These are phyloP conservation scores for Corythornis leucogaster DNA, from an alignment of 2,797 vertebrate genomes.

Conservation along the genomic window DNA sequence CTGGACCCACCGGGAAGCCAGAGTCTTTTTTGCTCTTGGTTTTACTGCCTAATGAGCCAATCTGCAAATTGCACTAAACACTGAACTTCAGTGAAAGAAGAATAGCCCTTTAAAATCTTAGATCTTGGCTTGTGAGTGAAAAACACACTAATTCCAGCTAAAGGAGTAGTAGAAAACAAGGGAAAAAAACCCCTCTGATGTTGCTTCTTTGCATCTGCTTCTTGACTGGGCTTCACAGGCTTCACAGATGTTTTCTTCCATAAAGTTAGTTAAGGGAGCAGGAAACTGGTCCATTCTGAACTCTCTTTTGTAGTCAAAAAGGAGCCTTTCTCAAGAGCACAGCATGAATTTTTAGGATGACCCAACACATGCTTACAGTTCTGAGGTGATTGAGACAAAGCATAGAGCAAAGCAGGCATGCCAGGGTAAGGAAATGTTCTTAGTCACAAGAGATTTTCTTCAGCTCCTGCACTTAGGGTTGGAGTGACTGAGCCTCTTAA, in stretches of 20 bases:
- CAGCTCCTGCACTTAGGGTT: not conserved
- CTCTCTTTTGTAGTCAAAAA: not conserved
- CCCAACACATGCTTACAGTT: not conserved
- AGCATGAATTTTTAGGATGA: not conserved
- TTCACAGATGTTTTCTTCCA: not conserved
- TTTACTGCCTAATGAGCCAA: not conserved
- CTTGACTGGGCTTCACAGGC: not conserved
- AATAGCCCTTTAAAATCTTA: not conserved
- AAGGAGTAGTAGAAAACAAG: not conserved
- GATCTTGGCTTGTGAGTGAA: not conserved
- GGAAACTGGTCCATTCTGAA: not conserved
- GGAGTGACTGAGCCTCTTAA: not conserved
- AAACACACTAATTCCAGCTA: not conserved
- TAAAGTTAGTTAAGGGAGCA: not conserved
- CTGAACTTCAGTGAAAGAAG: not conserved
- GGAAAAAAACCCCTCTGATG: rapidly evolving
- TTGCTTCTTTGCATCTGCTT: not conserved
- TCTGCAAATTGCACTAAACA: not conserved
- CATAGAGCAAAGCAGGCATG: not conserved
- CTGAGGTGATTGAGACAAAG: not conserved
- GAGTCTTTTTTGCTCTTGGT: not conserved
- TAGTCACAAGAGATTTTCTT: not conserved
- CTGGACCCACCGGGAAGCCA: not conserved
- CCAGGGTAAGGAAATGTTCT: rapidly evolving
- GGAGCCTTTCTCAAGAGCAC: not conserved